A percentile compares a stretch with the other conserved stretches of the same genome.
Evolutionary conservation across 2,113 vertebrate species (phyloP).

Genomic region (Gorsachius goisagi): DNA sequence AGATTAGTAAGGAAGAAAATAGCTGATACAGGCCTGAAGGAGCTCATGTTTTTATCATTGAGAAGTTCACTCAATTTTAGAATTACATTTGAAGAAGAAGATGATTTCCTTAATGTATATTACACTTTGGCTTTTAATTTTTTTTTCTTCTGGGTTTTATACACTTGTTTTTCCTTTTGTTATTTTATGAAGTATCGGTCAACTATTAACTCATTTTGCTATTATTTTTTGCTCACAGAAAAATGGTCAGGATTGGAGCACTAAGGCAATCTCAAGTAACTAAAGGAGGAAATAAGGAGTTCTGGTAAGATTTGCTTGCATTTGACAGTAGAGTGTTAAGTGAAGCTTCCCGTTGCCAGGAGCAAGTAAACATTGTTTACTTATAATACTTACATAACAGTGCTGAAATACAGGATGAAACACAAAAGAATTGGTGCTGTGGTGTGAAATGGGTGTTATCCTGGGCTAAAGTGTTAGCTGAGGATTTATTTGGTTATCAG

Average conservation of each 20-base stretch:
- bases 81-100: background rate
- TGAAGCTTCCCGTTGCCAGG: background rate
- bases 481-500: background rate
- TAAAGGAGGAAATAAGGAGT: background rate
- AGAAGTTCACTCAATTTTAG: background rate
- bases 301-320: background rate
- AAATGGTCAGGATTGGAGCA: background rate
- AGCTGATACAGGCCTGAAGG: background rate
- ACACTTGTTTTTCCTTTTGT: background rate
- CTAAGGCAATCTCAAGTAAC: background rate
- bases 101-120: background rate
- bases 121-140: background rate
- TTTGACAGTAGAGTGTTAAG: background rate
- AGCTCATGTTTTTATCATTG: no score
- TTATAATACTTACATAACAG: background rate
- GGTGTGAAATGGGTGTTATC: background rate
- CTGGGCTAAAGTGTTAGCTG: background rate
- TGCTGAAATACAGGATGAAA: background rate
- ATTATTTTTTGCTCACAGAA: background rate
- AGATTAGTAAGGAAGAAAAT: background rate
- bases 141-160: background rate
- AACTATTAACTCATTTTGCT: background rate
- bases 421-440: background rate
- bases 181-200: background rate
- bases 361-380: background rate